A percentile compares a stretch with the other conserved stretches of the same genome.
phyloP scores from a whole-genome alignment of 2,797 vertebrate genomes.

The Varecia variegata region DNA sequence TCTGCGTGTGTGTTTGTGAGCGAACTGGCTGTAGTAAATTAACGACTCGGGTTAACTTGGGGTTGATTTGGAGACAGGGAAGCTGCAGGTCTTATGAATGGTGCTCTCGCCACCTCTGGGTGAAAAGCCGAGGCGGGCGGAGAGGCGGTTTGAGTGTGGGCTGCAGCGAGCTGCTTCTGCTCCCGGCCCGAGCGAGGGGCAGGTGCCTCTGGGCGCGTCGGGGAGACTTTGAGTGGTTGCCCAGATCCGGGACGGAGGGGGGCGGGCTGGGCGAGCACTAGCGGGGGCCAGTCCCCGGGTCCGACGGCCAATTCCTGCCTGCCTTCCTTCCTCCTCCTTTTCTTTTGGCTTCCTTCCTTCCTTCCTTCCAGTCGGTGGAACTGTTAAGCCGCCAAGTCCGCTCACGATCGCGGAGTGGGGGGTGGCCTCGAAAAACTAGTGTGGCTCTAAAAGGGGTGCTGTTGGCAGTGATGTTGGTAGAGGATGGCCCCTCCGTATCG shows the following conservation, averaged over 20 bases:
- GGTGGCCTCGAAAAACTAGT: constrained; percentile 57
- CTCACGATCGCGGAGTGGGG: constrained; percentile 34
- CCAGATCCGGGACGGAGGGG: constrained; percentile 17
- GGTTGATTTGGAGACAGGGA: constrained; percentile 76
- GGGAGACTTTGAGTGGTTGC: constrained; percentile 60
- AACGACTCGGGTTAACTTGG: constrained; percentile 76
- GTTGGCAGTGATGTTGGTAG: constrained; percentile 26
- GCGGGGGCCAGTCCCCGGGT: constrained; percentile 50
- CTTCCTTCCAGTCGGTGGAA: constrained; percentile 61
- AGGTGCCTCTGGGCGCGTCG: constrained; percentile 72
- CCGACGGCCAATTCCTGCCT: constrained; percentile 68
- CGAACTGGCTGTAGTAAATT: constrained; percentile 59
- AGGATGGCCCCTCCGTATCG: neutral
- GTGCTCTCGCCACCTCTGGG: constrained; percentile 62
- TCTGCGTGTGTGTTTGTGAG: neutral
- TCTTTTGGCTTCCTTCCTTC: constrained; percentile 66
- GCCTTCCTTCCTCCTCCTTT: constrained; percentile 48
- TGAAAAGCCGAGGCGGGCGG: constrained; percentile 28
- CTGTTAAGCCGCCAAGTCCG: constrained; percentile 73
- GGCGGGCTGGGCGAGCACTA: constrained; percentile 36
- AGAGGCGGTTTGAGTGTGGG: constrained; percentile 39
- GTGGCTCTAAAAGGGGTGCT: constrained; percentile 42
- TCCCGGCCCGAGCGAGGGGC: constrained; percentile 32
- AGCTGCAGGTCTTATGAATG: constrained; percentile 76
- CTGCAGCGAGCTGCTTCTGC: neutral